Base-by-base conservation (phyloP, 2,888 invertebrate species). In the Papilio demoleus region DNA sequence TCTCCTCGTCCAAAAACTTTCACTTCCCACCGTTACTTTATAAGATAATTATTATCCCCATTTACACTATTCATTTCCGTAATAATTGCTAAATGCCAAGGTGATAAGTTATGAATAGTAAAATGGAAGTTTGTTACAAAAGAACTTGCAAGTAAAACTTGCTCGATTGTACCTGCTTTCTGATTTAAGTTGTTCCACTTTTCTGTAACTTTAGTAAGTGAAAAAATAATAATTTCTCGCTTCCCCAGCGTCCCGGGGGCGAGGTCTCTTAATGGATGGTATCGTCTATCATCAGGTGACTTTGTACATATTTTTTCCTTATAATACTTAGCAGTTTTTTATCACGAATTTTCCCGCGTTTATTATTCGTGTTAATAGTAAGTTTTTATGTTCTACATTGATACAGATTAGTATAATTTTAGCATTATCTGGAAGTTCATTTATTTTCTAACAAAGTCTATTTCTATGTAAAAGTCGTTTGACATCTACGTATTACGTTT, bases 71-170 rank as follows among this genome's bases (percentile, higher is more conserved):
- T 31, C 6, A 31, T 6, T 47, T 12, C 1, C 22, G 12, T 47
- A 47, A 47, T 47, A 17, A 22, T 47, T 22, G 22, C 45, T 47
- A 47, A 47, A 50, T 50, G 11, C 6, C 4, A 27, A 50, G 27
- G 27, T 50, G 50, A 27, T 50, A 27, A 53, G 27, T 53, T 53
- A 53, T 53, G 53, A 53, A 53, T 50, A 50, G 50, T 14, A 50
- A 50, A 27, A 50, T 27, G 5, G 50, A 27, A 50, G 9, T 50
- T 50, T 50, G 27, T 50, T 50, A 50, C 50, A 50, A 50, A 50
- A 50, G 24, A 27, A 50, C 14, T 50, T 50, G 27, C 50, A 27
- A 14, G 50, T 24, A 50, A 50, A 50, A 50, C n/a, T 53, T 53
- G 53, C n/a, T 27, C 53, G 27, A 50, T 24, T 27, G 53, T 53